Percentiles rank a stretch among this genome's conserved stretches.
phyloP scores from a whole-genome alignment of 2,888 invertebrate genomes.

The Zelleria hepariella region DNA sequence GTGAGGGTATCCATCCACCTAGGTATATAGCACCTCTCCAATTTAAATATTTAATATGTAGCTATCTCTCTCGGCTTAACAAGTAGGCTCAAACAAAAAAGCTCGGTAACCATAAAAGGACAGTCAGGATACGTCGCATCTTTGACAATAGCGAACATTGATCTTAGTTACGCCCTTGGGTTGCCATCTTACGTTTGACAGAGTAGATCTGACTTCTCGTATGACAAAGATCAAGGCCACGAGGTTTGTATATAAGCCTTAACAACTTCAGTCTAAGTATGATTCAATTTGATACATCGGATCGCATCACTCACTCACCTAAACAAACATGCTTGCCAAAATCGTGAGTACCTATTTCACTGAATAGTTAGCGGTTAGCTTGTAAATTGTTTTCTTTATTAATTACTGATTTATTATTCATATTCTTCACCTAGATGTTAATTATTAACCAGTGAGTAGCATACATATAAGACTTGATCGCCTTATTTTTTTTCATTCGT shows the following conservation, averaged over 20 bases:
- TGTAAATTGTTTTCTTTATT: no score
- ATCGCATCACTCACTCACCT: constrained; percentile 29
- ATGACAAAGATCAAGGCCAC: constrained; percentile 12
- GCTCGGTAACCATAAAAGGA: constrained; percentile 23
- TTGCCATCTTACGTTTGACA: constrained; percentile 15
- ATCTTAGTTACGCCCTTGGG: constrained; percentile 25
- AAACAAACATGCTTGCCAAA: constrained; percentile 50
- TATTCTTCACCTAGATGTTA: no score
- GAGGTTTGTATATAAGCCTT: constrained; percentile 37
- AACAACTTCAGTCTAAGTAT: constrained; percentile 21
- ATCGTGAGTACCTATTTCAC: constrained; percentile 36
- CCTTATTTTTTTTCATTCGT: no score
- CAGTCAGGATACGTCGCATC: constrained; percentile 29
- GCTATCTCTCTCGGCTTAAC: no score
- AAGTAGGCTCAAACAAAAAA: background rate
- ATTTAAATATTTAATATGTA: no score
- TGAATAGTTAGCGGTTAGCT: background rate
- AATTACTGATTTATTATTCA: no score
- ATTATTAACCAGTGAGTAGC: no score
- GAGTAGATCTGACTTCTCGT: background rate
- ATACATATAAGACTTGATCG: no score
- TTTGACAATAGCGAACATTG: constrained; percentile 30
- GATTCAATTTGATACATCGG: constrained; percentile 33
- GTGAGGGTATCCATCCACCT: no score
- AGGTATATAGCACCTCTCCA: no score